phyloP scores from a whole-genome alignment of 2,797 vertebrate species.

The Alcedo atthis region DNA sequence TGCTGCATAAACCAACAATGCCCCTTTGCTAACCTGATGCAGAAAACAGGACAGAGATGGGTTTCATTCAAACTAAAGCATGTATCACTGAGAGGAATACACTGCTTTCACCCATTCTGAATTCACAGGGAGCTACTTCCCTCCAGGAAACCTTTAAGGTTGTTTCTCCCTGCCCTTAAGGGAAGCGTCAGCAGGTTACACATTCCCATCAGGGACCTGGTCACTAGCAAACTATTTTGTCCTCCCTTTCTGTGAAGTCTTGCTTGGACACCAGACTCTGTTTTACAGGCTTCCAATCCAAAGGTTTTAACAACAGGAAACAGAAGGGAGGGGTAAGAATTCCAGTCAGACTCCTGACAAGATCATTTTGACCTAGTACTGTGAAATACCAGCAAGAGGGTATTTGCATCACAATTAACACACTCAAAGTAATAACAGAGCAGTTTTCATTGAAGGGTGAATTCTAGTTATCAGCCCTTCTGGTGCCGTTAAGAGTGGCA shows the following conservation, averaged over 20 bases:
- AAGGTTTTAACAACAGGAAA: constrained; percentile 67
- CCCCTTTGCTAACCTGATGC: not conserved
- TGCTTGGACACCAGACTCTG: constrained; percentile 25
- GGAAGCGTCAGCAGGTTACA: constrained; percentile 32
- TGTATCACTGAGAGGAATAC: not conserved
- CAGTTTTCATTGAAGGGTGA: constrained; percentile 38
- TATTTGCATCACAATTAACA: constrained; percentile 66
- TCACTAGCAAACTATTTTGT: constrained; percentile 24
- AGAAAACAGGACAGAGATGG: not conserved
- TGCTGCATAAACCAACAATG: not conserved
- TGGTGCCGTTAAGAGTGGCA: not conserved
- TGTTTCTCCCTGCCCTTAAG: not conserved
- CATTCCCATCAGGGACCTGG: constrained; percentile 4
- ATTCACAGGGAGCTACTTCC: constrained; percentile 27
- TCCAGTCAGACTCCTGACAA: constrained; percentile 64
- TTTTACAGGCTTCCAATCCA: constrained; percentile 63
- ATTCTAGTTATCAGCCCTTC: constrained; percentile 33
- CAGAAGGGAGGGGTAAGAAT: constrained; percentile 62
- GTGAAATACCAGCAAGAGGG: constrained; percentile 55
- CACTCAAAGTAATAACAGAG: constrained; percentile 43
- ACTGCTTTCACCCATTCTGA: not conserved
- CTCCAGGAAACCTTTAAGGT: constrained; percentile 18
- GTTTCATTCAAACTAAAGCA: constrained; percentile 21
- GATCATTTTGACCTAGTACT: constrained; percentile 50
- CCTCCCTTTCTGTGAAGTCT: constrained; percentile 43